A percentile compares a stretch with the other conserved stretches of the same genome.
These are phyloP conservation scores for Sapayoa aenigma DNA, from an alignment of 2,113 vertebrate species.

Conservation along the genomic window DNA sequence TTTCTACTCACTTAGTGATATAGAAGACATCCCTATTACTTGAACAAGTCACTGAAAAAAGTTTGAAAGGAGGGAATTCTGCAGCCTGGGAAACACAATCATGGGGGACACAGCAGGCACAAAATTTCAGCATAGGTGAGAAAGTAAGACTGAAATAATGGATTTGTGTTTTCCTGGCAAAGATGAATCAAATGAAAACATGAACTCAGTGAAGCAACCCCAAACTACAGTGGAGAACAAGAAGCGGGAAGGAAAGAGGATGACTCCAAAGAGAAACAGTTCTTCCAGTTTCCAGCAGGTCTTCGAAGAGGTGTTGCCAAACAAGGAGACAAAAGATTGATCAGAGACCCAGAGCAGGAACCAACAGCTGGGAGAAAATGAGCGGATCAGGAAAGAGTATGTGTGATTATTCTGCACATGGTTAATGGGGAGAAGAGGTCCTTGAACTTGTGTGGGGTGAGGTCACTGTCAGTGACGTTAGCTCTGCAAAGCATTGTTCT, in stretches of 20 bases:
- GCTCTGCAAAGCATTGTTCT: slow-evolving; percentile 44
- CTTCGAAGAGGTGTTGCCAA: background rate
- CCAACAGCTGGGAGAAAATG: slow-evolving; percentile 42
- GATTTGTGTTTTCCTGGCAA: background rate
- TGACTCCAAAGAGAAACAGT: background rate
- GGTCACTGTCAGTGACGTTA: slow-evolving; percentile 15
- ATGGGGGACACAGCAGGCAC: background rate
- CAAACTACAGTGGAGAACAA: background rate
- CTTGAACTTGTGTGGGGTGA: slow-evolving; percentile 53
- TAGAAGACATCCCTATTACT: background rate
- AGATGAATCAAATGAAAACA: background rate
- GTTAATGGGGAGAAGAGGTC: slow-evolving; percentile 30
- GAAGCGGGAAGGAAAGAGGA: background rate
- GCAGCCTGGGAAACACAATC: background rate
- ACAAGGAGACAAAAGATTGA: background rate
- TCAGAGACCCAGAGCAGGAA: slow-evolving; percentile 13
- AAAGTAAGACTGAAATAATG: background rate
- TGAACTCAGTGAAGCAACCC: background rate
- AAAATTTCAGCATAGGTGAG: background rate
- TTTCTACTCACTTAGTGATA: background rate
- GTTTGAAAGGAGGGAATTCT: background rate
- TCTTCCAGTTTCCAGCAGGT: background rate
- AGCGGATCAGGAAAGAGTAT: background rate
- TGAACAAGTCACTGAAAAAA: background rate
- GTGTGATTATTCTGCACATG: slow-evolving; percentile 4